Percentiles rank a stretch among this genome's conserved stretches.
Conservation (phyloP, 2,888 invertebrate genomes). For the Andrena fulva region DNA sequence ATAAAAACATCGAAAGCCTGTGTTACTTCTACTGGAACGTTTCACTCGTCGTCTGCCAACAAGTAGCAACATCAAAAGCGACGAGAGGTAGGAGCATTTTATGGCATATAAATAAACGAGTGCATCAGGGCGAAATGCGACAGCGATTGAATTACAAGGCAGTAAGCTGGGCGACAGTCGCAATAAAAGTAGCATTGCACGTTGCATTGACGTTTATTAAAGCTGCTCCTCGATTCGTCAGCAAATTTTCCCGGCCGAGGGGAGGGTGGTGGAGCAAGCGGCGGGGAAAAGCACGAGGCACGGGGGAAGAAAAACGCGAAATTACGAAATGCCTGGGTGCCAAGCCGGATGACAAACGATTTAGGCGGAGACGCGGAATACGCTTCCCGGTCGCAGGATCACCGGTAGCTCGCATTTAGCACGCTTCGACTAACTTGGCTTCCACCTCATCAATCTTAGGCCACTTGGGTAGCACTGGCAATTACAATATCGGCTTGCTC, state of each 20-base stretch:
- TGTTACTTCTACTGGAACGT: too few relatives aligned
- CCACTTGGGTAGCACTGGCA: conserved; percentile 82
- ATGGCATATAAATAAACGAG: conserved; percentile 12
- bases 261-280: background rate
- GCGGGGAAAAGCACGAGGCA: conserved; percentile 1
- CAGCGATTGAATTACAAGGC: background rate
- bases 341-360: conserved; percentile 68
- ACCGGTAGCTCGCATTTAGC: conserved; percentile 77
- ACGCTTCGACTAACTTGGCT: conserved; percentile 80
- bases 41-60: too few relatives aligned
- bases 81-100: background rate
- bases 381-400: conserved; percentile 71
- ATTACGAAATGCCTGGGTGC: conserved; percentile 52
- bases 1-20: too few relatives aligned
- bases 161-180: conserved; percentile 8
- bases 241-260: background rate
- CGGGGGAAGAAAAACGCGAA: conserved; percentile 44
- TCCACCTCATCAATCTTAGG: conserved; percentile 83
- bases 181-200: conserved; percentile 18
- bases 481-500: conserved; percentile 84
- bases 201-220: conserved; percentile 42
- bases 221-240: conserved; percentile 15
- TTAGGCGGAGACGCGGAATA: conserved; percentile 58
- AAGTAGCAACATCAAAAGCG: too few relatives aligned
- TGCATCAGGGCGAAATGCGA: background rate